Conservation (phyloP, 1,140 invertebrate genomes). For the Kradibia gibbosae region DNA sequence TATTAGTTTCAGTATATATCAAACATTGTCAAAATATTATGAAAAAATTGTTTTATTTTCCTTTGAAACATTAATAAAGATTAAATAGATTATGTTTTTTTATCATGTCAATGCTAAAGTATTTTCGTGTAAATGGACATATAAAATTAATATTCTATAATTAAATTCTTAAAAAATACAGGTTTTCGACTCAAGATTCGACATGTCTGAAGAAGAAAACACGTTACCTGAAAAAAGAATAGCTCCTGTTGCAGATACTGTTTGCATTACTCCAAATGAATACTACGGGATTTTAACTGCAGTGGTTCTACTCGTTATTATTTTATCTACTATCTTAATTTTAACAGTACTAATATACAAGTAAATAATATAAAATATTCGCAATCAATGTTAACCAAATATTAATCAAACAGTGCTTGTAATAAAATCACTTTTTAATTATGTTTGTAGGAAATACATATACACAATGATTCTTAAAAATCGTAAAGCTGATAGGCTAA, state of each 20-base stretch:
- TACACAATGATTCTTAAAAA: conserved; percentile 67
- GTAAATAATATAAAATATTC: conserved; percentile 64
- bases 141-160: background rate
- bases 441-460: conserved; percentile 65
- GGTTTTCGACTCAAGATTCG: conserved; percentile 81
- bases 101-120: too few relatives aligned
- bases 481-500: conserved; percentile 62
- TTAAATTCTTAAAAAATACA: conserved; percentile 52
- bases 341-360: conserved; percentile 80
- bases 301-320: conserved; percentile 79
- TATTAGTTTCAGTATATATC: too few relatives aligned
- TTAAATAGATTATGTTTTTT: too few relatives aligned
- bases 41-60: too few relatives aligned
- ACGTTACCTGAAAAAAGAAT: conserved; percentile 74
- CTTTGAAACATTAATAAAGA: too few relatives aligned
- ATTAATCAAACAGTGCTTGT: background rate
- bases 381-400: background rate
- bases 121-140: too few relatives aligned
- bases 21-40: too few relatives aligned
- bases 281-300: conserved; percentile 85
- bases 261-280: conserved; percentile 82
- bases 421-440: background rate
- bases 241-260: conserved; percentile 70
- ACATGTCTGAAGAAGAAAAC: conserved; percentile 74
- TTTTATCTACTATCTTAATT: conserved; percentile 78